phyloP scores from a whole-genome alignment of 2,113 vertebrate genomes.

The Alligator mississippiensis region DNA sequence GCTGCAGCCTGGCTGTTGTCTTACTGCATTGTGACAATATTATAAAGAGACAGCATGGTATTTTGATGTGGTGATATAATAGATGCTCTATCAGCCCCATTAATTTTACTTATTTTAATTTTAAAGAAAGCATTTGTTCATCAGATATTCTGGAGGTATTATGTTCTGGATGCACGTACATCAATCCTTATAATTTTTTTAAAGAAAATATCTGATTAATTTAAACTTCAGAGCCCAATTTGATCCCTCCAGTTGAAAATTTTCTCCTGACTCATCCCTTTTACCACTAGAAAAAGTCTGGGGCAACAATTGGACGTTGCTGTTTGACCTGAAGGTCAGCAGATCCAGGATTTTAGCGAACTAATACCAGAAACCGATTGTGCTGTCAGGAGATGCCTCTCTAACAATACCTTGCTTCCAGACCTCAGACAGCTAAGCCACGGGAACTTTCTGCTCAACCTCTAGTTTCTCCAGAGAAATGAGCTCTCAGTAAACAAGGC shows the following conservation, averaged over 20 bases:
- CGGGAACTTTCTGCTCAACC: neutral
- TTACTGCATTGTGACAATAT: neutral
- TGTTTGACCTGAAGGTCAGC: neutral
- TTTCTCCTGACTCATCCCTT: neutral
- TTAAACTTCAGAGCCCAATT: neutral
- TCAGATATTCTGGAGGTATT: neutral
- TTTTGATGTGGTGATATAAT: neutral
- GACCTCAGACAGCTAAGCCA: neutral
- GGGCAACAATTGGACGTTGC: no score
- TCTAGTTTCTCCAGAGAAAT: neutral
- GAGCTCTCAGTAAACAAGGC: neutral
- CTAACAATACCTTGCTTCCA: neutral
- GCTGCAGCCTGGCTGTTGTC: neutral
- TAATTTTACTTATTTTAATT: neutral
- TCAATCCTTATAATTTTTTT: neutral
- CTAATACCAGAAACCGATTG: neutral
- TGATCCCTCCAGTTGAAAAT: neutral
- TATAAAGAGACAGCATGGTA: neutral
- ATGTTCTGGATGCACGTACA: neutral
- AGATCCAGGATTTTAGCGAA: neutral
- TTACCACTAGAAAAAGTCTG: no score
- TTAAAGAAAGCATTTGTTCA: no score
- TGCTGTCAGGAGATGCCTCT: neutral
- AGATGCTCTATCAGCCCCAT: neutral
- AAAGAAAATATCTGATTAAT: neutral